Evolutionary conservation across 2,797 vertebrate genomes (phyloP), one percentile per base, ranked within the genome.

Genomic region (Coreius guichenoti): DNA sequence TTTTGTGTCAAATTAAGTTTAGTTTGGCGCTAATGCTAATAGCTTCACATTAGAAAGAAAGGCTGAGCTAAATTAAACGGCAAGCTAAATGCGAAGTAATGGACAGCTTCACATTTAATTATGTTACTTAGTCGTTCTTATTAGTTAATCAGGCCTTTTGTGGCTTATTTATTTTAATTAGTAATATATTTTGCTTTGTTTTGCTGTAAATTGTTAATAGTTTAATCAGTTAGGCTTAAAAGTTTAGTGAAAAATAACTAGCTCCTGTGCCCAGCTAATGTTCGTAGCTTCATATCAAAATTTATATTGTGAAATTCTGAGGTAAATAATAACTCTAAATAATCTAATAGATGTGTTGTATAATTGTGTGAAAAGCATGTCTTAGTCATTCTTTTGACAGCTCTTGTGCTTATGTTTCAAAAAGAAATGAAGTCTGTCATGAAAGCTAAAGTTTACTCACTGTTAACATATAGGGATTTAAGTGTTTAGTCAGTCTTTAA

Each of bases 41-140:
- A 69, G 39, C 47, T 49, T 61, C 51, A 19, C 36, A 56, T 54
- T 70, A 73, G 49, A 81, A 58, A 36, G 36, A 79, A 43, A 79
- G 23, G 16, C 36, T 45, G 54, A 79, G 23, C 36, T 63, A 79
- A 63, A 39, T 63, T 79, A 63, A 79, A 79, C 19, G 63, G 47
- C 11, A 83, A 26, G 39, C 17, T 69, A 75, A 86, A 83, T 83
- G 58, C 47, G 21, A 79, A 47, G 51, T 76, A 81, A 88, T 78
- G 70, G 61, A 63, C 76, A 65, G 17, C 61, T 70, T 58, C 26
- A 33, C 39, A 45, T 86, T 36, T 84, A 81, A 84, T 88, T 81
- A 73, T 54, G 56, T 73, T 79, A n/a, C 84, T 63, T 58, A 85
- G 68, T 85, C 68, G 21, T 68, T 31, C 33, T 61, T 16, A 68